Percentiles rank a stretch among this genome's conserved stretches.
phyloP scores from a whole-genome alignment of 2,113 vertebrate species.

The Mustela nigripes region DNA sequence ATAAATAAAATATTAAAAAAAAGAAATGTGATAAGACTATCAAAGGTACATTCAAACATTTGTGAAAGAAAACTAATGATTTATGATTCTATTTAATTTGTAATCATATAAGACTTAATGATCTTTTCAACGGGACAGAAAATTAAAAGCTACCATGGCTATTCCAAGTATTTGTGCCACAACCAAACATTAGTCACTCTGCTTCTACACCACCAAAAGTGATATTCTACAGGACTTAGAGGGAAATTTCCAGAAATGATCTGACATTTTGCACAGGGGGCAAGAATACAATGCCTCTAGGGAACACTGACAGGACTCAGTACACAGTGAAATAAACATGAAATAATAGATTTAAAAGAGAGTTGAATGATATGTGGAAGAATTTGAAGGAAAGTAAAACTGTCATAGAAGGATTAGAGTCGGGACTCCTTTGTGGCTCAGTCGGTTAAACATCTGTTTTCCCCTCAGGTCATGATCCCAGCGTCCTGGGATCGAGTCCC shows the following conservation, averaged over 20 bases:
- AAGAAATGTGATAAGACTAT: neutral
- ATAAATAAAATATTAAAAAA: too few relatives aligned
- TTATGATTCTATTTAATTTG: neutral
- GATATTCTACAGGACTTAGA: neutral
- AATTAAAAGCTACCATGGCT: neutral
- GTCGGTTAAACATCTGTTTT: too few relatives aligned
- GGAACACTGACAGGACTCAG: neutral
- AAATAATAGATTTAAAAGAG: neutral
- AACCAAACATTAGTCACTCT: neutral
- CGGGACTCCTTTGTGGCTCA: too few relatives aligned
- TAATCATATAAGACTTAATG: neutral
- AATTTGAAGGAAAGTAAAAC: neutral
- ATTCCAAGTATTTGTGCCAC: neutral
- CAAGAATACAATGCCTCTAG: neutral
- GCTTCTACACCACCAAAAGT: neutral
- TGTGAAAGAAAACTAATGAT: neutral
- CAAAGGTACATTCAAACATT: neutral
- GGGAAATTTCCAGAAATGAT: conserved; percentile 28
- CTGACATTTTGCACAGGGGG: neutral
- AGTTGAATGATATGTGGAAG: neutral
- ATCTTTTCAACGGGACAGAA: neutral
- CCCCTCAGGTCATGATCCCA: too few relatives aligned
- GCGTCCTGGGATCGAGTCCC: too few relatives aligned
- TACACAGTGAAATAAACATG: neutral
- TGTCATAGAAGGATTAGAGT: neutral